Base-by-base conservation (phyloP, 2,113 vertebrate species). In the Caranx ignobilis region DNA sequence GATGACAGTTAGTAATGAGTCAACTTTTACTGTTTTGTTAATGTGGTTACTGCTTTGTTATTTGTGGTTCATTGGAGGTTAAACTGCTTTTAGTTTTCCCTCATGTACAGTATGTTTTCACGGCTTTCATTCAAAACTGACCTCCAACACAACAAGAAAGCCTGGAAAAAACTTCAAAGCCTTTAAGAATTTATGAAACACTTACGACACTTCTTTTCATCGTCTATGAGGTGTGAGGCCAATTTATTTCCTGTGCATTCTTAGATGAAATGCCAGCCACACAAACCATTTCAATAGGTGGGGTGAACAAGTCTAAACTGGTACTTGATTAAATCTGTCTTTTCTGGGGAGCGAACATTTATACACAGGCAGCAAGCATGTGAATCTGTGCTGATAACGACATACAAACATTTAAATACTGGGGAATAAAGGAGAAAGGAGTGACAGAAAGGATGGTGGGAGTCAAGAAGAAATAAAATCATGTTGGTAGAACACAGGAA, bases 401-500 rank as follows among this genome's bases (percentile, higher is more conserved):
- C 67, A 68, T 32, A 81, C 35, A 62, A 62, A 79, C 9, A 7
- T 43, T 39, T 31, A 35, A 35, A 67, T 34, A 72, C 65, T 21
- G 12, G 13, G 47, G 67, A 19, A 37, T n/a, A 47, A 35, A 34
- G 31, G 34, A 67, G 65, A 70, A 50, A 68, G 54, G 19, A 63
- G 70, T 43, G 60, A 68, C 34, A 54, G 45, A 32, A 3, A 26
- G 11, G 41, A 82, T 16, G 63, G 41, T 19, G 63, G 47, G 6
- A 68, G 41, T 11, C 16, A 19, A 11, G 65, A 47, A 67, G 64
- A 87, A 85, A 77, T 83, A 79, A 84, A 82, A 82, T 76, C 71
- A 35, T 84, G 84, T 82, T 81, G 78, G 67, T 75, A 65, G 83
- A 85, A 87, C 67, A 87, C 11, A 61, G 48, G 77, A 74, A 71